Evolutionary conservation across 2,888 invertebrate genomes (phyloP), one percentile per base, ranked within the genome.

Genomic region (Malthinus flaveolus): DNA sequence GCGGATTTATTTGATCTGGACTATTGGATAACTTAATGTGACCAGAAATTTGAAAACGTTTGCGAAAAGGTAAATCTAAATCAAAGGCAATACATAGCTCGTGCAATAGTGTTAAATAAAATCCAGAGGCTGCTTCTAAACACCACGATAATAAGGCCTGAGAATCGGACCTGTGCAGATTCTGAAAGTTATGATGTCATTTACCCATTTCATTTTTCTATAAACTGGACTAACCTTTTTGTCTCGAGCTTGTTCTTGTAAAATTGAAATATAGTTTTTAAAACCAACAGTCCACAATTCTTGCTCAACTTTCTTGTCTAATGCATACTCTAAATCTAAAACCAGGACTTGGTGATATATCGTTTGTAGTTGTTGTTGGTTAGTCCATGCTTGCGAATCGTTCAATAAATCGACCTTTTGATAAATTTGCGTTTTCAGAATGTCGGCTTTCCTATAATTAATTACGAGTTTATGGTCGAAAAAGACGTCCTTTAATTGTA

Each of bases 271-370:
- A 77, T 91, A 90, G 78, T 91, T 91, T 77, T 93, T 93, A 80
- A 94, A 93, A 49, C 91, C 91, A 69, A 90, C 83, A 79, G 90
- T 93, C 93, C 93, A 94, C 67, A 94, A 80, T 72, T 93, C 93
- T 74, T 92, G 93, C 75, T 94, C 94, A 32, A 93, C 91, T 80
- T 93, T 93, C 77, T 90, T 90, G 76, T 93, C 92, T 70, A 94
- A 79, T 10, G 93, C 93, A 83, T 90, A 92, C 76, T 93, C 93
- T 68, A 93, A 80, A 78, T 93, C 93, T 55, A 89, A 79, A 50
- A 93, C 84, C 59, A 94, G 80, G 49, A 93, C 86, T 78, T 88
- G 85, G 74, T 89, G 88, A 72, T 87, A 87, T 31, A 79, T 74
- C 1, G 73, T 75, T 66, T 78, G 78, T 51, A 90, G 81, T 81